phyloP scores from a whole-genome alignment of 1,140 invertebrate species.

The Tetragnatha versicolor region DNA sequence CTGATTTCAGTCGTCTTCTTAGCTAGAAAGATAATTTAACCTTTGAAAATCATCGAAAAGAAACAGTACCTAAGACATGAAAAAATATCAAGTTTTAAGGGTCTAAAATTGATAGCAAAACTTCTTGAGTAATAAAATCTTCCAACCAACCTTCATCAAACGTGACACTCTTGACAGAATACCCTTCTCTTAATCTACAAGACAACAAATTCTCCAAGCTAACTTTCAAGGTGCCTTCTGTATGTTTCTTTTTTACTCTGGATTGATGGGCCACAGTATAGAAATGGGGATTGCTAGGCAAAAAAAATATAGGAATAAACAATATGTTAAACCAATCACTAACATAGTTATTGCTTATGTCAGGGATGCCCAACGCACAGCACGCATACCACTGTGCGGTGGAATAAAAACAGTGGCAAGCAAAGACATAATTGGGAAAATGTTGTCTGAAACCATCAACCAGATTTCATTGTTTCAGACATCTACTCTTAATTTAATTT shows the following conservation, averaged over 20 bases:
- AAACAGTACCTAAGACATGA: background rate
- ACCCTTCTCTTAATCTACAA: conserved; percentile 81
- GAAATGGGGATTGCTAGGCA: conserved; percentile 70
- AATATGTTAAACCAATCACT: no score
- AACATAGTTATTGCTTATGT: no score
- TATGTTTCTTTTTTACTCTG: conserved; percentile 73
- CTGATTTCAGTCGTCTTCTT: conserved; percentile 74
- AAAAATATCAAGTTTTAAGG: background rate
- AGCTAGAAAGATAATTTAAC: conserved; percentile 23
- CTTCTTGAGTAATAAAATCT: background rate
- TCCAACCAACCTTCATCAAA: conserved; percentile 61
- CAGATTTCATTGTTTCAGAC: no score
- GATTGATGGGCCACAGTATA: conserved; percentile 63
- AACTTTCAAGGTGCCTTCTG: conserved; percentile 72
- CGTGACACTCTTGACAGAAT: conserved; percentile 73
- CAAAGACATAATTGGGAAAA: no score
- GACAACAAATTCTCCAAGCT: conserved; percentile 76
- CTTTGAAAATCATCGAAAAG: background rate
- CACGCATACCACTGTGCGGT: no score
- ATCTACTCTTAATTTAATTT: no score
- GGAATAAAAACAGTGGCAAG: no score
- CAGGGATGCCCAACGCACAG: no score
- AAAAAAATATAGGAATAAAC: background rate
- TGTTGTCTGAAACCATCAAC: no score
- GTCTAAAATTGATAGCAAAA: background rate